Conservation (phyloP, 1,140 invertebrate genomes). For the Gonioctena quinquepunctata region DNA sequence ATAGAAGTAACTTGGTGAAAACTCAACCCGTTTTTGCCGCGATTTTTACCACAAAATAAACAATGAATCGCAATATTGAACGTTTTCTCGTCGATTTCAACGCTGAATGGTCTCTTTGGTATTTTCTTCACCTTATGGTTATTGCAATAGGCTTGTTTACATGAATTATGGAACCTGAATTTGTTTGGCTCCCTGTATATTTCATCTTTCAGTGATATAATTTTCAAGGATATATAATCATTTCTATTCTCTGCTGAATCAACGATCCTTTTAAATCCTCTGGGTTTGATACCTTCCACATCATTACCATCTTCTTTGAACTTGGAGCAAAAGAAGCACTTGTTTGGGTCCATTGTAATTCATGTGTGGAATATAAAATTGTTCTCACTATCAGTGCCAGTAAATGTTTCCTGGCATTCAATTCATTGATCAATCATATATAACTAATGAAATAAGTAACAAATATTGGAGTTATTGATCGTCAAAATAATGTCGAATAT, state of each 20-base stretch:
- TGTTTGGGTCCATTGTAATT: neutral
- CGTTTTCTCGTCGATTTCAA: neutral
- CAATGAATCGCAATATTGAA: neutral
- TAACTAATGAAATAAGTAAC: too few species aligned
- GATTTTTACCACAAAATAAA: neutral
- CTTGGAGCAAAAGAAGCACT: neutral
- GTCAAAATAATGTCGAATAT: too few species aligned
- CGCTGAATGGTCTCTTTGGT: neutral
- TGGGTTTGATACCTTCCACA: neutral
- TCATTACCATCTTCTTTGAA: neutral
- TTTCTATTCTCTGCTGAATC: neutral
- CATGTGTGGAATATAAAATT: too few species aligned
- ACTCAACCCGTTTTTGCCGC: neutral
- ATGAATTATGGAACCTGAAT: neutral
- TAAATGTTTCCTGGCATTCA: too few species aligned
- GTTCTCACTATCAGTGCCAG: too few species aligned
- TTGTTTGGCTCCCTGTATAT: neutral
- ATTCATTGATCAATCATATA: too few species aligned
- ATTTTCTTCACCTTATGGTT: neutral
- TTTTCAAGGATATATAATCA: neutral
- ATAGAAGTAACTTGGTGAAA: neutral
- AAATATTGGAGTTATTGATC: too few species aligned
- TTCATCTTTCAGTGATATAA: neutral
- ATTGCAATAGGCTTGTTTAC: neutral
- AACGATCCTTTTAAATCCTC: neutral